Conservation (phyloP, 2,888 invertebrate species). For the Eubasilissa splendida region DNA sequence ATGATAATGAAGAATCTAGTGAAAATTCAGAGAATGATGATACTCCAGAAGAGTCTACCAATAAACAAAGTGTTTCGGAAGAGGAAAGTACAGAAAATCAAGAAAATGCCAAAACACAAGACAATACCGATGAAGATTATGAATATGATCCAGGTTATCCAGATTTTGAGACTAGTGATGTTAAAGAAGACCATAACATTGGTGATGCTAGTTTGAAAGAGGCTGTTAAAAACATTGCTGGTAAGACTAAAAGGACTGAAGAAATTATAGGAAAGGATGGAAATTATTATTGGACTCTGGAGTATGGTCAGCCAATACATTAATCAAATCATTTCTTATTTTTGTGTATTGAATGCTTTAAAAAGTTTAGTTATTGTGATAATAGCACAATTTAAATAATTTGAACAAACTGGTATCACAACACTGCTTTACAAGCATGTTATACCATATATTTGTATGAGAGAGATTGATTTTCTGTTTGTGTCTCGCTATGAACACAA, state of each 20-base stretch:
- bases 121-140: not conserved
- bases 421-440: too few species aligned
- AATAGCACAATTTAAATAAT: too few species aligned
- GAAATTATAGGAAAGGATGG: constrained; percentile 67
- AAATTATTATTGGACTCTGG: constrained; percentile 72
- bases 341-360: too few species aligned
- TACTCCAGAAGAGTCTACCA: constrained; percentile 56
- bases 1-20: constrained; percentile 57
- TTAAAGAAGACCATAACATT: constrained; percentile 53
- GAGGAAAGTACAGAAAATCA: constrained; percentile 25
- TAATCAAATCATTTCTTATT: not conserved
- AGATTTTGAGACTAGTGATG: constrained; percentile 42
- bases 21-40: constrained; percentile 60
- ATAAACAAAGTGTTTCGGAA: constrained; percentile 59
- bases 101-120: not conserved
- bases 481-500: too few species aligned
- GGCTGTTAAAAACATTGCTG: constrained; percentile 66
- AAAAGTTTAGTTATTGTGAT: too few species aligned
- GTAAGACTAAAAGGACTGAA: constrained; percentile 66
- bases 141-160: constrained; percentile 45
- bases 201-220: constrained; percentile 64
- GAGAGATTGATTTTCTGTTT: too few species aligned
- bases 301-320: constrained; percentile 68
- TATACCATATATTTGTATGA: too few species aligned
- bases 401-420: too few species aligned